phyloP scores from a whole-genome alignment of 2,113 vertebrate species.

The Ellobius talpinus region DNA sequence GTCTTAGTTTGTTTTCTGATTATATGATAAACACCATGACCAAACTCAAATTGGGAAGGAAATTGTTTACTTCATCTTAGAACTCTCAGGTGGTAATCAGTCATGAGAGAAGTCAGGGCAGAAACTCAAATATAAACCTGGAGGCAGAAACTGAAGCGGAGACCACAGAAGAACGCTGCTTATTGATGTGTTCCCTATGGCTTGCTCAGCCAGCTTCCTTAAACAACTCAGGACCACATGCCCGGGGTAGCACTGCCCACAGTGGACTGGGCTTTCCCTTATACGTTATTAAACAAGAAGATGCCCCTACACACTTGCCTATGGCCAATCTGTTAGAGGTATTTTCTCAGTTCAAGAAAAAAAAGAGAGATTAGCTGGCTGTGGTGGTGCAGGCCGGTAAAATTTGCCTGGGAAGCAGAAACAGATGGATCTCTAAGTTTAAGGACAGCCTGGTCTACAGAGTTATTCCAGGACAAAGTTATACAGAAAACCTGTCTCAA shows the following conservation, averaged over 20 bases:
- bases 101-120: not conserved
- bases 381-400: too few species aligned
- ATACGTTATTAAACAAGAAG: not conserved
- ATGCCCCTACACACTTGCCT: not conserved
- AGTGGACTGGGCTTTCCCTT: not conserved
- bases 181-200: not conserved
- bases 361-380: too few species aligned
- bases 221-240: not conserved
- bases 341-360: not conserved
- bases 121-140: not conserved
- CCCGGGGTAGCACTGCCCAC: not conserved
- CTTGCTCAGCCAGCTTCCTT: not conserved
- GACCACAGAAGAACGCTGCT: not conserved
- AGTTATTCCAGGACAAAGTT: too few species aligned
- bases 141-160: not conserved
- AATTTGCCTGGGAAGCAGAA: too few species aligned
- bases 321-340: too few species aligned
- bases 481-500: too few species aligned
- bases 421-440: too few species aligned
- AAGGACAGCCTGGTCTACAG: too few species aligned
- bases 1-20: not conserved
- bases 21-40: not conserved
- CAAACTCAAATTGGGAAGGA: not conserved
- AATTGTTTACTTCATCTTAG: not conserved
- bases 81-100: not conserved